These are phyloP conservation scores for Petroica traversi DNA, from an alignment of 2,113 vertebrate genomes.

Conservation along the genomic window DNA sequence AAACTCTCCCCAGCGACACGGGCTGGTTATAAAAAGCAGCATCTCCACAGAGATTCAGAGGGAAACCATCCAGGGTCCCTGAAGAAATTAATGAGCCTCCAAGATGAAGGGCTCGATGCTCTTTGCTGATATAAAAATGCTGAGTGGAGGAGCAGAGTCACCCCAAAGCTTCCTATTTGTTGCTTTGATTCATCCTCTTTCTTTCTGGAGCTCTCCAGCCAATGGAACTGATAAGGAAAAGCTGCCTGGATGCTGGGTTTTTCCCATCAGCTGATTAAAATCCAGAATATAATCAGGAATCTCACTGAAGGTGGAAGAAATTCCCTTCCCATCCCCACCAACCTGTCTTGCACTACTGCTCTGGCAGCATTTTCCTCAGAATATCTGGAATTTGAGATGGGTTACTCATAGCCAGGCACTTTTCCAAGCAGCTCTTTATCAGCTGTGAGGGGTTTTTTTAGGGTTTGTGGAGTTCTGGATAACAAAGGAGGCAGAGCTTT, in stretches of 20 bases:
- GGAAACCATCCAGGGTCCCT: conserved; percentile 45
- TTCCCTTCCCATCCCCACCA: neutral
- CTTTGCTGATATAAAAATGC: neutral
- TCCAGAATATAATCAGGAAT: neutral
- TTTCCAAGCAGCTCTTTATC: conserved; percentile 4
- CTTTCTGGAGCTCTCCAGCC: neutral
- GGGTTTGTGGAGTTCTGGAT: neutral
- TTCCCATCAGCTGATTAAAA: neutral
- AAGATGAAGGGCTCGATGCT: neutral
- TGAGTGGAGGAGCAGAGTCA: neutral
- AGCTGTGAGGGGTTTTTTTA: neutral
- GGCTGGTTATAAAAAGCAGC: conserved; percentile 52
- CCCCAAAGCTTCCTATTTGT: neutral
- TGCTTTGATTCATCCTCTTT: neutral
- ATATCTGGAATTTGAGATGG: neutral
- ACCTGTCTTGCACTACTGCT: neutral
- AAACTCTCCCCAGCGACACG: conserved; percentile 17
- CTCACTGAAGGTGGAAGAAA: neutral
- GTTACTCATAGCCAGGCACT: conserved; percentile 19
- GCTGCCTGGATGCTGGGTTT: neutral
- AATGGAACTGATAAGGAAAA: neutral
- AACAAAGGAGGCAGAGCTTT: neutral
- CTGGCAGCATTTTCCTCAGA: neutral
- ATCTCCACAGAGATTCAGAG: conserved; percentile 12
- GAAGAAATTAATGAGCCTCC: neutral